These are phyloP conservation scores for Pseudomyrmex gracilis DNA, from an alignment of 1,140 invertebrate genomes.

Conservation along the genomic window DNA sequence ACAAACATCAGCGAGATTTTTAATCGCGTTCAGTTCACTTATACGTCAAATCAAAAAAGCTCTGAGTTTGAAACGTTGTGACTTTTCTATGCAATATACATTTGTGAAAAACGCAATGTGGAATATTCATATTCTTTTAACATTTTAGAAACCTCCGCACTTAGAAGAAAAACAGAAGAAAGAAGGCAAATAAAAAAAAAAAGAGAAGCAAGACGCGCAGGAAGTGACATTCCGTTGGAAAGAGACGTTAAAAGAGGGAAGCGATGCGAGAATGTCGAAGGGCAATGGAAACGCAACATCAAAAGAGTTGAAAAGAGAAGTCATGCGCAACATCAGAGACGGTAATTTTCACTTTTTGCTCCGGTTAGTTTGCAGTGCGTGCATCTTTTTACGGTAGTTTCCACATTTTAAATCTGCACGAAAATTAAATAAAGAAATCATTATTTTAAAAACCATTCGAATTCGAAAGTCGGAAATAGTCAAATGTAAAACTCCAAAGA, in stretches of 20 bases:
- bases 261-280: not conserved
- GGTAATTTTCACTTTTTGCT: constrained; percentile 71
- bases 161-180: constrained; percentile 26
- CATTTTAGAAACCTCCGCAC: constrained; percentile 8
- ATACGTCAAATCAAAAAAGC: not conserved
- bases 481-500: too few relatives aligned
- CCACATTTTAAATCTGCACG: not conserved
- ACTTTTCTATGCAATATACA: too few relatives aligned
- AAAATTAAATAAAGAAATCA: not conserved
- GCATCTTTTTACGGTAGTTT: constrained; percentile 36
- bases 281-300: constrained; percentile 54
- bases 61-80: not conserved
- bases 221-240: not conserved
- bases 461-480: too few relatives aligned
- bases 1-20: not conserved
- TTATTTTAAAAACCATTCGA: not conserved
- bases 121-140: not conserved
- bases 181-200: constrained; percentile 10
- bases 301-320: constrained; percentile 69
- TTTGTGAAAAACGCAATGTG: too few relatives aligned
- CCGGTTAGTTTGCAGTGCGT: constrained; percentile 28
- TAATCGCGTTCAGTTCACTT: not conserved
- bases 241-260: constrained; percentile 22
- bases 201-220: not conserved
- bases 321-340: constrained; percentile 49